Evolutionary conservation across 2,113 vertebrate genomes (phyloP), one percentile per base, ranked within the genome.

Genomic region (Ptychochromis oligacanthus): DNA sequence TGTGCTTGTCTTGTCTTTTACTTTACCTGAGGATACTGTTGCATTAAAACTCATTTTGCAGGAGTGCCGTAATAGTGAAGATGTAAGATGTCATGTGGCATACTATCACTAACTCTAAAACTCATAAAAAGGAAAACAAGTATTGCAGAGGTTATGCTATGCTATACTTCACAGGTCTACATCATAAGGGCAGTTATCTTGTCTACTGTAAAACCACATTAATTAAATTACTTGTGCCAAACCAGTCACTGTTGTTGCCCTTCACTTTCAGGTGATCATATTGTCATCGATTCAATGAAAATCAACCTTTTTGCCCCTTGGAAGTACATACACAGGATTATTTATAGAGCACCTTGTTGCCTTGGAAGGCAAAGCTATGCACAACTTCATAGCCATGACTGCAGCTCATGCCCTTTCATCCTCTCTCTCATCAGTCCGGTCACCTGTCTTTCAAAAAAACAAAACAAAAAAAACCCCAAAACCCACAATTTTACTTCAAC

Each of bases 221-320:
- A 40, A 80, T 75, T 55, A 5, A 80, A 83, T 86, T 22, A 78
- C 20, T 17, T 28, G 72, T 17, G 26, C 57, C 58, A 59, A 28
- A n/a, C 31, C 46, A 88, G 72, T 54, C 81, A 34, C 74, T 20
- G 77, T 4, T n/a, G 22, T 17, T 72, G 77, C 22, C 56, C 74
- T 79, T 75, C 43, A 34, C 75, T 77, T 64, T 83, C n/a, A 77
- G 17, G 15, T 52, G 82, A 90, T 91, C 62, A 56, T 81, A 81
- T 92, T 89, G 84, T 54, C 46, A 92, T 87, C 80, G 84, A 86
- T 90, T 81, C 8, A 36, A 59, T 62, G 49, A 55, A 65, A 74
- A 81, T 84, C 43, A 76, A 82, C 79, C 85, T 86, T 52, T 36
- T 67, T 64, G 67, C 18, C 75, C 55, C 59, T 75, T 17, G 77